Evolutionary conservation across 2,797 vertebrate genomes (phyloP), one percentile per base, ranked within the genome.

Genomic region (Bryconaethiops microstoma): DNA sequence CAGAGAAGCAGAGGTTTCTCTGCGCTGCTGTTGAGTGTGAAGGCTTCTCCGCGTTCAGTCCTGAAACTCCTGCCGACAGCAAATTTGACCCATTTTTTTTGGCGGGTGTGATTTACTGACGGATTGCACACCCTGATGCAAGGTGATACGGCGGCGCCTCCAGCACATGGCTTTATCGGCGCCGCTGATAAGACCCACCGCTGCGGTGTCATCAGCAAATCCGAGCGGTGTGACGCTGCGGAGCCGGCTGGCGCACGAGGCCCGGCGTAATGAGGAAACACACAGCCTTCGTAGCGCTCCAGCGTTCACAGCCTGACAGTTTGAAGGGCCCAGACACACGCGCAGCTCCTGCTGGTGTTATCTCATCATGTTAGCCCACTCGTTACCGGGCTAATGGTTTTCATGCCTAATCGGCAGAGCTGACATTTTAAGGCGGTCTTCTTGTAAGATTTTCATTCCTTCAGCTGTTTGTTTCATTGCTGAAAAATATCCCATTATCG

Each of bases 211-310:
- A 82, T 54, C 54, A 59, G 60, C 59, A 73, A 69, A 77, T 64
- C 80, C 77, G 68, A 77, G 52, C 39, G 55, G 23, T 59, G 48
- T 73, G 74, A 77, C 69, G 59, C 80, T 67, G 75, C 40, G 25
- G 59, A 67, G 68, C 68, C n/a, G 64, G 48, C 71, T 48, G 62
- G 62, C 45, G 78, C 71, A 7, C 25, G 5, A 60, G 73, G 63
- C 65, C 74, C 52, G 63, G 16, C 76, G 73, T 81, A 81, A 81
- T 81, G 79, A 81, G 74, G 73, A 69, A 50, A 81, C 64, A 65
- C 63, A 13, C 64, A 10, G 35, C 35, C 17, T 67, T 17, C 35
- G 65, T 54, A 21, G 35, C 65, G 67, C 59, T 81, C 45, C 74
- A 42, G 57, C 59, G 57, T 81, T 77, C 80, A 76, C 67, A 64